A percentile compares a stretch with the other conserved stretches of the same genome.
phyloP scores from a whole-genome alignment of 2,113 vertebrate genomes.

The Irena cyanogastra region DNA sequence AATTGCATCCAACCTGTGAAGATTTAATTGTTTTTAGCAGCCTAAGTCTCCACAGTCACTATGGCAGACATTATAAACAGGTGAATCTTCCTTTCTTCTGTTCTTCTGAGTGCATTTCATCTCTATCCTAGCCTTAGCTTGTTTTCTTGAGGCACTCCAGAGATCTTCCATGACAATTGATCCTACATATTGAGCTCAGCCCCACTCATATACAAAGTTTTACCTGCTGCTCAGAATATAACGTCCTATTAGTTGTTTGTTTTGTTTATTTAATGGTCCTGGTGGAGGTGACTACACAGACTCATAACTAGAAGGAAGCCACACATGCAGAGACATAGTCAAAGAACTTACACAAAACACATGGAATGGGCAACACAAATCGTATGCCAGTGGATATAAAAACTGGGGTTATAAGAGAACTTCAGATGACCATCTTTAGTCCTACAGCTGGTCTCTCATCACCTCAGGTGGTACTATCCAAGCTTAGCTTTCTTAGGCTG shows the following conservation, averaged over 20 bases:
- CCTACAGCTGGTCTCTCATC: background rate
- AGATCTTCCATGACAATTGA: background rate
- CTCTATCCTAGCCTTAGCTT: background rate
- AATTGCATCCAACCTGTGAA: background rate
- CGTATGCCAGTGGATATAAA: background rate
- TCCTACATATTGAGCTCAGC: background rate
- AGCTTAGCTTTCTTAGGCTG: background rate
- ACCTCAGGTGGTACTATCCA: background rate
- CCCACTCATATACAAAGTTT: background rate
- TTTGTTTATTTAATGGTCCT: background rate
- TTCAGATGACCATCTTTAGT: background rate
- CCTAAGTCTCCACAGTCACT: background rate
- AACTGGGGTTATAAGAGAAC: background rate
- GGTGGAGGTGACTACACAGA: background rate
- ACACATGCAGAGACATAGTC: accelerated
- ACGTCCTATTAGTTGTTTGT: background rate
- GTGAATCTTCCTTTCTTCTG: background rate
- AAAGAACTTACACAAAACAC: background rate
- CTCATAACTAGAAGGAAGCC: background rate
- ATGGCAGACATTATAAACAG: background rate
- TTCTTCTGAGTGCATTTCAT: background rate
- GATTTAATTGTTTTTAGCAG: background rate
- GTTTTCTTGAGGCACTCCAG: background rate
- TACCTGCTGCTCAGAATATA: background rate
- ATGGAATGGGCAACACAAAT: background rate